Evolutionary conservation across 2,888 invertebrate genomes (phyloP), one percentile per base, ranked within the genome.

Genomic region (Zeuzera pyrina): DNA sequence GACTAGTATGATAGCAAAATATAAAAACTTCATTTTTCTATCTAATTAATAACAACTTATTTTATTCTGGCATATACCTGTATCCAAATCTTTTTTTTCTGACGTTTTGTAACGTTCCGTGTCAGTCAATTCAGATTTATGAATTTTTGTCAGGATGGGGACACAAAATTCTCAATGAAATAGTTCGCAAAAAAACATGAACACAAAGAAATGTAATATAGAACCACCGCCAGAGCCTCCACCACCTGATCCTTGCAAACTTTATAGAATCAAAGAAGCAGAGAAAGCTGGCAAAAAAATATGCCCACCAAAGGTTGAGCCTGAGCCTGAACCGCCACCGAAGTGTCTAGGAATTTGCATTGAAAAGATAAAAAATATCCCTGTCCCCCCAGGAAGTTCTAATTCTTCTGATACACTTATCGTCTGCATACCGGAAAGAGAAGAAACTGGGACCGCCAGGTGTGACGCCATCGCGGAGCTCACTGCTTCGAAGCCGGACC

Each of bases 311-410:
- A 61, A 60, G 0, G 32, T 51, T 1, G 38, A 33, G 14, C 45
- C 28, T 2, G 19, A 45, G 1, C 67, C 64, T 0, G 32, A 44
- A 0, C 58, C 50, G 0, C 43, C 55, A 0, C 52, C 63, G 0
- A 10, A 34, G 0, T 76, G 76, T 22, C 32, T 47, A 1, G 73
- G 53, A 0, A 15, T 74, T 10, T 72, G 71, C 33, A 52, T 61
- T n/a, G 72, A 76, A 29, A 66, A 41, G 43, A 50, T 78, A 0
- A 77, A 72, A 32, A 73, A 76, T 22, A 56, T 54, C 4, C 51
- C 54, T 1, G 22, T 64, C 5, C 36, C 39, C 3, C 24, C 43
- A 0, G n/a, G n/a, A n/a, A n/a, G n/a, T n/a, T n/a, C n/a, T n/a
- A n/a, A n/a, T n/a, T 34, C 31, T 1, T 29, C 32, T 0, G 34